A percentile compares a stretch with the other conserved stretches of the same genome.
These are phyloP conservation scores for Dipodomys spectabilis DNA, from an alignment of 2,113 vertebrate species.

Conservation along the genomic window DNA sequence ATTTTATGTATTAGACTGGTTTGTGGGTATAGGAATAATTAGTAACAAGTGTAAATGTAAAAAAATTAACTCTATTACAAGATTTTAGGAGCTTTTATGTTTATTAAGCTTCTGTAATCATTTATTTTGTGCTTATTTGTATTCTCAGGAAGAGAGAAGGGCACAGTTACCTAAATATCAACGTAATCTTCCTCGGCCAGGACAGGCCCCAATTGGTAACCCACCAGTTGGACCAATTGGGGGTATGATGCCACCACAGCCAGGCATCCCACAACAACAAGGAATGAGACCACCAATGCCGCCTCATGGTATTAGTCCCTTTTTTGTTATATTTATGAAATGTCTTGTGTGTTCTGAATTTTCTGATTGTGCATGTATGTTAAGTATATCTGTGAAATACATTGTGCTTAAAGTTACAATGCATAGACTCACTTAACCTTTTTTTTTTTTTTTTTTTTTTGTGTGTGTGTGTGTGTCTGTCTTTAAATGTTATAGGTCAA, in stretches of 20 bases:
- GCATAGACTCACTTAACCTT: conserved; percentile 21
- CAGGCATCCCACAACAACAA: conserved; percentile 92
- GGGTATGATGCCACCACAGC: conserved; percentile 95
- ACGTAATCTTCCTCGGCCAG: conserved; percentile 93
- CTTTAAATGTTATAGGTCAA: conserved; percentile 91
- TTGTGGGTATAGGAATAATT: not conserved
- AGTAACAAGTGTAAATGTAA: not conserved
- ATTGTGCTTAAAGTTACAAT: not conserved
- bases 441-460: not conserved
- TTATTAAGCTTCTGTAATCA: not conserved
- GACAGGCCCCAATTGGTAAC: conserved; percentile 92
- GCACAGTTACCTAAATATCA: conserved; percentile 97
- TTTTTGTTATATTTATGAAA: conserved; percentile 33
- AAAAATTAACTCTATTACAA: not conserved
- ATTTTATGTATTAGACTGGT: conserved; percentile 15
- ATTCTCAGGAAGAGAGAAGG: conserved; percentile 94
- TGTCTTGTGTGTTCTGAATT: conserved; percentile 21
- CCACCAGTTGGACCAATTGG: conserved; percentile 93
- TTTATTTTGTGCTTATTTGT: conserved; percentile 35
- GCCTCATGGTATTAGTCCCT: conserved; percentile 87
- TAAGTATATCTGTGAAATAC: conserved; percentile 39
- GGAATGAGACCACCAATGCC: conserved; percentile 96
- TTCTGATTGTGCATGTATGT: not conserved
- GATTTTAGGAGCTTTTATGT: conserved; percentile 37
- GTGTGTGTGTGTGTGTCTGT: conserved; percentile 50